Evolutionary conservation across 2,888 invertebrate species (phyloP).

Genomic region (Alloplasta piceator): DNA sequence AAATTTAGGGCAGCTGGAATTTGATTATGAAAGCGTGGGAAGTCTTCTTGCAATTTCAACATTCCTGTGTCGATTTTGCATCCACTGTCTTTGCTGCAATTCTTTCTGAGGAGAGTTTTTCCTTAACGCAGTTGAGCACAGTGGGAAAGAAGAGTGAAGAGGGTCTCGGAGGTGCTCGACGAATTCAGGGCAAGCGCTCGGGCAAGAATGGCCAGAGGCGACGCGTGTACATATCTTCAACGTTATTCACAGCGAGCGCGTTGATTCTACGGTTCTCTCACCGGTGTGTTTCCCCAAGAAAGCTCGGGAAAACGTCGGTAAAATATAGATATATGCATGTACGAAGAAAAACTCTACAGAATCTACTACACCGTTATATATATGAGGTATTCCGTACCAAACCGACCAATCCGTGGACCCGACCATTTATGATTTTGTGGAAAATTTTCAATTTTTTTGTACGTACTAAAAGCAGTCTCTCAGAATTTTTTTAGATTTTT

Average conservation of each 20-base stretch:
- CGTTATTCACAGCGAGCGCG: slow-evolving; percentile 4
- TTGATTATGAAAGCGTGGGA: background rate
- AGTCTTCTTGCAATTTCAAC: slow-evolving; percentile 1
- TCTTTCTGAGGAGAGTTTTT: slow-evolving; percentile 15
- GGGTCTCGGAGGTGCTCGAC: slow-evolving; percentile 15
- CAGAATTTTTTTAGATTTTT: too few species aligned
- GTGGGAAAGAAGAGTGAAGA: slow-evolving; percentile 3
- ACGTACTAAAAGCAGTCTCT: too few species aligned
- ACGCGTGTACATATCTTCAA: slow-evolving; percentile 38
- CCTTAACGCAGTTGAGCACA: slow-evolving; percentile 3
- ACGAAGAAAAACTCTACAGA: slow-evolving; percentile 33
- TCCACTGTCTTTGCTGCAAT: background rate
- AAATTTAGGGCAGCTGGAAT: background rate
- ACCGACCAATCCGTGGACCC: too few species aligned
- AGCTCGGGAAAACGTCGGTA: slow-evolving; percentile 51
- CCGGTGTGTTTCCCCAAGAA: slow-evolving; percentile 46
- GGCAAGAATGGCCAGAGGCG: slow-evolving; percentile 52
- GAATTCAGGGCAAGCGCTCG: slow-evolving; percentile 52
- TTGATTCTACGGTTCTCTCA: slow-evolving; percentile 47
- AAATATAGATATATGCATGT: slow-evolving; percentile 51
- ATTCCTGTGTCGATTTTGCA: slow-evolving; percentile 1
- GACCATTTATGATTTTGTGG: too few species aligned
- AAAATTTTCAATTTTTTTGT: too few species aligned
- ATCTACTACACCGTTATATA: slow-evolving; percentile 14
- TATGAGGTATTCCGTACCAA: too few species aligned